phyloP scores from a whole-genome alignment of 2,113 vertebrate species.

The Ciconia boyciana region DNA sequence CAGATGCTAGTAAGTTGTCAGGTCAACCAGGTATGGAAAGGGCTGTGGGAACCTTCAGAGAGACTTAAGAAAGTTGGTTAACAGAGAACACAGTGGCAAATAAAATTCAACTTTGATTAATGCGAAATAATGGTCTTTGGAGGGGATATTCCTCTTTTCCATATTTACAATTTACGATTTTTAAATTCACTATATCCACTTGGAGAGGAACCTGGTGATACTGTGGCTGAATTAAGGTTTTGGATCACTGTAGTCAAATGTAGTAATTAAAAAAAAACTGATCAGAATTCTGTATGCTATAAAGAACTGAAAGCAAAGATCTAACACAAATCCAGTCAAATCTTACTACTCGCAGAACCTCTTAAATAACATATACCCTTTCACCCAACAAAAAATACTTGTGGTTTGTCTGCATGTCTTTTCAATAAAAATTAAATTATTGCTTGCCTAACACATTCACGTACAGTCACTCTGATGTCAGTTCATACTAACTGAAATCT shows the following conservation, averaged over 20 bases:
- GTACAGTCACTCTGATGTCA: neutral
- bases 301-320: neutral
- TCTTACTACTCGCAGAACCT: neutral
- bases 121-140: neutral
- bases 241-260: neutral
- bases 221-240: neutral
- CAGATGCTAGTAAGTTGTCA: neutral
- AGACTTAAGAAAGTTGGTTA: neutral
- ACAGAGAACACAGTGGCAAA: neutral
- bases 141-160: neutral
- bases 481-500: neutral
- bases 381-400: neutral
- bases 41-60: neutral
- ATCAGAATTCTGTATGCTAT: neutral
- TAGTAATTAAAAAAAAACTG: neutral
- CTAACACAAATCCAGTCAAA: neutral
- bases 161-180: neutral
- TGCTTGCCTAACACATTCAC: neutral
- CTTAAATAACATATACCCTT: rapidly evolving
- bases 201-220: neutral
- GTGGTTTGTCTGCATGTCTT: neutral
- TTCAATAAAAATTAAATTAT: neutral
- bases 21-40: neutral
- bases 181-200: neutral
- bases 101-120: neutral